Evolutionary conservation across 2,888 invertebrate genomes (phyloP).

Genomic region (Mantis religiosa): DNA sequence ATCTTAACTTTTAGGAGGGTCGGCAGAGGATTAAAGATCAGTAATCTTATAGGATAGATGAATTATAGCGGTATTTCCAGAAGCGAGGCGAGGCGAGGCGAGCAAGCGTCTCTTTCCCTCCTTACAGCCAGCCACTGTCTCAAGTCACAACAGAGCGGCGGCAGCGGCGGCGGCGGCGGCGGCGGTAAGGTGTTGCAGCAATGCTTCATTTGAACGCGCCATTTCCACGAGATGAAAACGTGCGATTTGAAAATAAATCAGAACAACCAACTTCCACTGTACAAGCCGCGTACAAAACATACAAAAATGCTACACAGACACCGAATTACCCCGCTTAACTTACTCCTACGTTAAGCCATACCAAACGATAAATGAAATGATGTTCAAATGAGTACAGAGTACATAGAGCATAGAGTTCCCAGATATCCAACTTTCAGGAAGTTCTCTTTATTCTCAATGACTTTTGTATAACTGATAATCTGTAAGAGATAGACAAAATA

Average conservation of each 20-base stretch:
- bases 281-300: background rate
- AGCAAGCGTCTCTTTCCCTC: too few species aligned
- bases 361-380: too few species aligned
- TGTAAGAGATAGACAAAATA: too few species aligned
- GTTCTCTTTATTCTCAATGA: too few species aligned
- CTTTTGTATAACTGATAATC: too few species aligned
- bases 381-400: too few species aligned
- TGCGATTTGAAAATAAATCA: background rate
- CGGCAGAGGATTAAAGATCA: conserved; percentile 70
- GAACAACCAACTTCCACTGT: background rate
- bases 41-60: conserved; percentile 67
- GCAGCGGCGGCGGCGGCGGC: too few species aligned
- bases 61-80: conserved; percentile 48
- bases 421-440: too few species aligned
- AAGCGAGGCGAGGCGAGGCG: background rate
- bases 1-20: conserved; percentile 67
- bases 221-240: background rate
- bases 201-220: background rate
- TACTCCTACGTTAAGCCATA: too few species aligned
- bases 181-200: background rate
- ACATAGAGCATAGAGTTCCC: too few species aligned
- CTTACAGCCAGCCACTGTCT: background rate
- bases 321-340: too few species aligned
- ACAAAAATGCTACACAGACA: background rate
- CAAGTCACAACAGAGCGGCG: background rate